Percentiles rank a stretch among this genome's conserved stretches.
Evolutionary conservation across 2,888 invertebrate species (phyloP).

Genomic region (Sacculina carcini): DNA sequence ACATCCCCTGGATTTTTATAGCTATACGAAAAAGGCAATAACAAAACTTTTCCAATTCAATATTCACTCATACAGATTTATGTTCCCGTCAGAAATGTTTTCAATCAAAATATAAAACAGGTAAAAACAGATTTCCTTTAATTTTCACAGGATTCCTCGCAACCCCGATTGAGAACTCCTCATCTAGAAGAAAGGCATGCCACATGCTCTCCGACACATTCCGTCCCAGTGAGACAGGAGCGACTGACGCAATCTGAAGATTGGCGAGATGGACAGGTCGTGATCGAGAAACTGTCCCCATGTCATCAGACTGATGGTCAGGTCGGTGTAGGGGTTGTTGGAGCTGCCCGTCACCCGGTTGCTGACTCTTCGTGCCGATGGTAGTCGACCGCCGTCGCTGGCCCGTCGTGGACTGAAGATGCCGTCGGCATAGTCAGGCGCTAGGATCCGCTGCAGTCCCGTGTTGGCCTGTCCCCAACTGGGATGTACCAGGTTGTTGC

Average conservation of each 20-base stretch:
- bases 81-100: no score
- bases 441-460: conserved; percentile 12
- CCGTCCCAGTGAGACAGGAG: no score
- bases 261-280: conserved; percentile 12
- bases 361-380: conserved; percentile 15
- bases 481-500: conserved; percentile 11
- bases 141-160: no score
- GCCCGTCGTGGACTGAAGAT: conserved; percentile 14
- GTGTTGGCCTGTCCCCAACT: conserved; percentile 11
- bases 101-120: no score
- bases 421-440: conserved; percentile 13
- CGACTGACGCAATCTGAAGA: conserved; percentile 12
- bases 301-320: conserved; percentile 11
- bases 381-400: conserved; percentile 14
- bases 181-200: no score
- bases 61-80: no score
- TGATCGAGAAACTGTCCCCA: conserved; percentile 14
- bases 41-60: no score
- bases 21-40: no score
- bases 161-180: no score
- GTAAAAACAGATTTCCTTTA: no score
- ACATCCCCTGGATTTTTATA: no score
- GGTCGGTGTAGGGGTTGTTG: conserved; percentile 6
- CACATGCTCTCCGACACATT: no score
- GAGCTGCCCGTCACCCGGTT: conserved; percentile 7